Conservation (phyloP, 2,797 vertebrate genomes). For the Sebastes taczanowskii region DNA sequence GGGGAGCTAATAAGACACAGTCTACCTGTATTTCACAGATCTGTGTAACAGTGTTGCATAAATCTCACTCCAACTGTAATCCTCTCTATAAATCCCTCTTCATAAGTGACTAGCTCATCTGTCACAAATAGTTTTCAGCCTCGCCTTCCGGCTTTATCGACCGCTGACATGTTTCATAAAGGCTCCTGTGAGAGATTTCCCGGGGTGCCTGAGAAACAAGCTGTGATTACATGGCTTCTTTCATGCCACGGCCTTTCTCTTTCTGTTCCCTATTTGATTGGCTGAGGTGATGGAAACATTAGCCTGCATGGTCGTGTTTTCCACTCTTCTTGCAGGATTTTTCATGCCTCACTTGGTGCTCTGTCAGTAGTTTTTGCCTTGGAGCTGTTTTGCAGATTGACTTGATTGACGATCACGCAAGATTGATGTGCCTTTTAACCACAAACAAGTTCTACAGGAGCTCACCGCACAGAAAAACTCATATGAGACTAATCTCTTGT, state of each 20-base stretch:
- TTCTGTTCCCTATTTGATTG: constrained; percentile 41
- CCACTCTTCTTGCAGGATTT: constrained; percentile 16
- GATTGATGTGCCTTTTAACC: constrained; percentile 9
- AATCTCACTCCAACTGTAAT: background rate
- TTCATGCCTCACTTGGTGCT: constrained; percentile 14
- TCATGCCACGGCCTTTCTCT: constrained; percentile 29
- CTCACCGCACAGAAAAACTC: background rate
- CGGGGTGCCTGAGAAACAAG: constrained; percentile 34
- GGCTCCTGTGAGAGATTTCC: constrained; percentile 51
- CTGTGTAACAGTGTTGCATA: background rate
- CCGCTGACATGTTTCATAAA: constrained; percentile 59
- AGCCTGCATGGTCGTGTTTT: constrained; percentile 31
- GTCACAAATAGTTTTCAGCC: constrained; percentile 35
- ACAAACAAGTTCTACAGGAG: constrained; percentile 1
- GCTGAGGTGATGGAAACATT: constrained; percentile 54
- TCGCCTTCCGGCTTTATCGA: constrained; percentile 28
- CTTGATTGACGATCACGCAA: constrained; percentile 1
- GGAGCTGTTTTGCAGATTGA: background rate
- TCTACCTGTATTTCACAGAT: background rate
- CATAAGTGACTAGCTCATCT: constrained; percentile 3
- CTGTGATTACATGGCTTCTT: constrained; percentile 62
- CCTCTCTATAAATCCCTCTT: background rate
- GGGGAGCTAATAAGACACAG: background rate
- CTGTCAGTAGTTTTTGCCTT: constrained; percentile 12
- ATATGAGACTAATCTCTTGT: background rate